Base-by-base conservation (phyloP, 2,888 invertebrate genomes). In the Plutella xylostella region DNA sequence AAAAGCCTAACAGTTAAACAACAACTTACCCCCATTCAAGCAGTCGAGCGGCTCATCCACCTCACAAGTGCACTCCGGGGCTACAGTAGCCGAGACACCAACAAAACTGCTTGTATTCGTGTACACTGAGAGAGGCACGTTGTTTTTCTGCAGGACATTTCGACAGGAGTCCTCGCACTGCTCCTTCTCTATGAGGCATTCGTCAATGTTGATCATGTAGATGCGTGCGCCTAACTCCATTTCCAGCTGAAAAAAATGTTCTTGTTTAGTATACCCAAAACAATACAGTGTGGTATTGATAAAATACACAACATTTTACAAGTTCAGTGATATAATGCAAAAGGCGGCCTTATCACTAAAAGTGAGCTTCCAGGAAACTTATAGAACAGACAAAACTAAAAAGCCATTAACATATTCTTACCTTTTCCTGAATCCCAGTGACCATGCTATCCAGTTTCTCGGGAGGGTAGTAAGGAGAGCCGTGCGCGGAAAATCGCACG, bases 51-150 rank as follows among this genome's bases (percentile, higher is more conserved):
- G 80, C 12, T 80, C 80, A 3, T 74, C 77, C 0, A 82, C 75
- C 45, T 86, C 84, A 52, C 93, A 93, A 0, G 86, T 87, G 61
- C 96, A 97, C 40, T 90, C 87, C 0, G 94, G 90, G 65, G 92
- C 90, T 0, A 94, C 91, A 25, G 92, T 85, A 0, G 95, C 94
- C 18, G 90, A 89, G 0, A 99, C 94, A 0, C 98, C 98, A 12
- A 98, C 95, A 65, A 98, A 94, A 3, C 96, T 95, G 0, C 96
- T 95, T 1, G 90, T 91, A 65, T 98, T 98, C 0, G 97, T 96
- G 63, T 92, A 96, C 6, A 99, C 94, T 5, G 93, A 87, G 25
- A 91, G 88, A 0, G 95, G 94, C 1, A 88, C 86, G 14, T 89
- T 89, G 45, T 89, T 89, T 61, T 90, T 90, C 58, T 88, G 88